phyloP scores from a whole-genome alignment of 1,140 invertebrate genomes.

The Dysdera silvatica region DNA sequence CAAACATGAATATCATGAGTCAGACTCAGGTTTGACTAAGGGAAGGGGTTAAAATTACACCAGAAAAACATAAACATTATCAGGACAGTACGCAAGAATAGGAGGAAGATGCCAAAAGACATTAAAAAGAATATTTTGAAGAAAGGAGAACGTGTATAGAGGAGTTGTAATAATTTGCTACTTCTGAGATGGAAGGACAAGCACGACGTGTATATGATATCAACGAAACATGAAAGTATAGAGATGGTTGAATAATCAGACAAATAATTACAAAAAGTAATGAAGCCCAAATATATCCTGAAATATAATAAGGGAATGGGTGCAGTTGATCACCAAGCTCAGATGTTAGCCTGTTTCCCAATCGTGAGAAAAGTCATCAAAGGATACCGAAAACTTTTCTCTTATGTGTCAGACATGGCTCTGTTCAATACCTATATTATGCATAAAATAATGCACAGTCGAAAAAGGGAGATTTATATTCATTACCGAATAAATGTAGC shows the following conservation, averaged over 20 bases:
- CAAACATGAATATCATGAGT: no score
- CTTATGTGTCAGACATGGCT: neutral
- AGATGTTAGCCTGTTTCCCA: neutral
- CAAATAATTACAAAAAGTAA: neutral
- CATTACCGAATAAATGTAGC: neutral
- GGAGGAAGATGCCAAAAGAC: neutral
- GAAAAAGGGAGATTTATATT: neutral
- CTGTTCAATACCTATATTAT: neutral
- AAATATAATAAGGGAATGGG: neutral
- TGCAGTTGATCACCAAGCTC: neutral
- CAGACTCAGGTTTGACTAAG: no score
- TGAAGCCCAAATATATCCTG: neutral
- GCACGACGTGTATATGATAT: neutral
- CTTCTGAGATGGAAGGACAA: neutral
- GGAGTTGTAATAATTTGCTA: neutral
- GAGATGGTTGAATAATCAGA: neutral
- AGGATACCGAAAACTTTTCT: neutral
- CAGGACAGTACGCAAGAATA: neutral
- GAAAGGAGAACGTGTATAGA: neutral
- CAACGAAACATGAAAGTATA: neutral
- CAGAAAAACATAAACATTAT: neutral
- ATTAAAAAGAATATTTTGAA: neutral
- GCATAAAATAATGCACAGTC: neutral
- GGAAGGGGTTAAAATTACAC: neutral
- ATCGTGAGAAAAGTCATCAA: neutral